A percentile compares a stretch with the other conserved stretches of the same genome.
Evolutionary conservation across 1,140 invertebrate species (phyloP).

Genomic region (Eurosta solidaginis): DNA sequence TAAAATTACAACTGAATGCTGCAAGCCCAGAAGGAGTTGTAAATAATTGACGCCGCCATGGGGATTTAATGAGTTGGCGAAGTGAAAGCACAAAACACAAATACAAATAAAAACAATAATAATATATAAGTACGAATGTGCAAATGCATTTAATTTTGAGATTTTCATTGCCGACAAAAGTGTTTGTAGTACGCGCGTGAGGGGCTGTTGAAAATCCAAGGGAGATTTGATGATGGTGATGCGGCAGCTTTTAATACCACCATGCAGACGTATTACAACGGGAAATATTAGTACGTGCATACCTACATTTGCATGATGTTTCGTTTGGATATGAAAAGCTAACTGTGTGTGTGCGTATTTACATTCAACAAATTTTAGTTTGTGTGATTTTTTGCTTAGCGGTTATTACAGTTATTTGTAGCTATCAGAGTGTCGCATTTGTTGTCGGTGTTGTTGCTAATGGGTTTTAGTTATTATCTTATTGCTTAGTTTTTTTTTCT

Average conservation of each 20-base stretch:
- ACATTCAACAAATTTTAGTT: not conserved
- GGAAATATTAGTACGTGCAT: not conserved
- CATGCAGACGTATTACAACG: too few species aligned
- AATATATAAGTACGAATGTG: not conserved
- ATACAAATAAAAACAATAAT: not conserved
- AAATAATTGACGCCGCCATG: not conserved
- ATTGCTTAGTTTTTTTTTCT: not conserved
- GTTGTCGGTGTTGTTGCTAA: not conserved
- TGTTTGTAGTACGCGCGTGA: too few species aligned
- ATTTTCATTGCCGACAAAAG: not conserved
- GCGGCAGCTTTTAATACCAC: not conserved
- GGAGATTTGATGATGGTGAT: slow-evolving; percentile 3
- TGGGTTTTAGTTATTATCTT: not conserved
- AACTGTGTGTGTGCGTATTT: not conserved
- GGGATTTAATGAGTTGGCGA: not conserved
- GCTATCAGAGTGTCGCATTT: not conserved
- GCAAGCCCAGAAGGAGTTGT: not conserved
- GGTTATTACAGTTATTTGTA: slow-evolving; percentile 18
- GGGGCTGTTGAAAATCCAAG: not conserved
- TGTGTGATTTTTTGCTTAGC: not conserved
- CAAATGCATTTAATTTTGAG: not conserved
- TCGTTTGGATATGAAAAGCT: not conserved
- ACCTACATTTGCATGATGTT: not conserved
- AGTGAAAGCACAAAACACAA: not conserved
- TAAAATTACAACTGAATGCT: not conserved